phyloP scores from a whole-genome alignment of 2,113 vertebrate species.

The Equus quagga region DNA sequence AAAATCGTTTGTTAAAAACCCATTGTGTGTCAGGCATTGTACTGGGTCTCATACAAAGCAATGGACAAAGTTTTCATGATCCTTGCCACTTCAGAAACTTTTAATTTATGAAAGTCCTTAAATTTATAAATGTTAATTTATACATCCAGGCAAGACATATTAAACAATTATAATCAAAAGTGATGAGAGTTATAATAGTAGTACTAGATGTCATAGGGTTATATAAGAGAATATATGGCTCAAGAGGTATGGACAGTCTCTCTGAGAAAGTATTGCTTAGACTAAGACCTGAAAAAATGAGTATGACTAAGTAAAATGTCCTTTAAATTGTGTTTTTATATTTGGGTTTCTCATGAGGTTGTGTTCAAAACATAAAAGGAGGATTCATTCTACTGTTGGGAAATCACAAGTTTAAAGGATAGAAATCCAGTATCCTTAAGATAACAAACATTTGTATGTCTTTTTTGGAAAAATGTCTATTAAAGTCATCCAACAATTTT shows the following conservation, averaged over 20 bases:
- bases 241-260: neutral
- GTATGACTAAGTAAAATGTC: neutral
- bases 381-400: neutral
- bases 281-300: neutral
- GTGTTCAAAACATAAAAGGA: neutral
- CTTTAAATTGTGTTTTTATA: neutral
- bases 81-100: neutral
- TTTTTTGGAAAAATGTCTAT: neutral
- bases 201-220: neutral
- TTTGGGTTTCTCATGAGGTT: neutral
- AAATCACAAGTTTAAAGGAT: neutral
- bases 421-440: neutral
- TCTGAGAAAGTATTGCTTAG: neutral
- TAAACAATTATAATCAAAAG: neutral
- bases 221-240: neutral
- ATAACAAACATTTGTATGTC: neutral
- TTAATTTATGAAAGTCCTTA: neutral
- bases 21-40: neutral
- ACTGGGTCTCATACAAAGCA: neutral
- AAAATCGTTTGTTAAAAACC: neutral
- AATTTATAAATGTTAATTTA: neutral
- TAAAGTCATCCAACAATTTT: neutral
- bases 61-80: neutral
- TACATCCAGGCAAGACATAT: neutral
- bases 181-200: neutral